Conservation (phyloP, 2,888 invertebrate species). For the Pheosia gnoma region DNA sequence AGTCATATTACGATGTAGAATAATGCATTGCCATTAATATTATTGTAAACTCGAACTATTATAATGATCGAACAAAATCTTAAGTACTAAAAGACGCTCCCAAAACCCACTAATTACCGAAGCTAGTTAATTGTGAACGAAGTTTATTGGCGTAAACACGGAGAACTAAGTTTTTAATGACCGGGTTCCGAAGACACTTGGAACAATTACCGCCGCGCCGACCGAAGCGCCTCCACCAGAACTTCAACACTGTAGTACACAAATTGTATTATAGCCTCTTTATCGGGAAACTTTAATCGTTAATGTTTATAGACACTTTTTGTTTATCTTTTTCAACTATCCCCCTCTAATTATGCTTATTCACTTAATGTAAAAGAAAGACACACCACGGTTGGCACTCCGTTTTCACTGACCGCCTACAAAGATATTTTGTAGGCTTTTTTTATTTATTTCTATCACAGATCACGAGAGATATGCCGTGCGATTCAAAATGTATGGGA, state of each 20-base stretch:
- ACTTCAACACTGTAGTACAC: constrained; percentile 26
- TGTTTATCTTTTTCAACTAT: background rate
- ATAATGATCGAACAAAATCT: too few relatives aligned
- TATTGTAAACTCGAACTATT: too few relatives aligned
- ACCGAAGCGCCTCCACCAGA: constrained; percentile 30
- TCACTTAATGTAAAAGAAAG: constrained; percentile 5
- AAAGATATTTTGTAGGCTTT: too few relatives aligned
- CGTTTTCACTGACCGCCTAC: too few relatives aligned
- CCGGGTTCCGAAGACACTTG: constrained; percentile 43
- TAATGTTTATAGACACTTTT: background rate
- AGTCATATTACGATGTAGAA: too few relatives aligned
- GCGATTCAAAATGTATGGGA: too few relatives aligned
- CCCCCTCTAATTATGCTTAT: background rate
- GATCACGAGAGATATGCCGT: too few relatives aligned
- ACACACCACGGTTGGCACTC: too few relatives aligned
- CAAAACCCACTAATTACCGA: constrained; percentile 31
- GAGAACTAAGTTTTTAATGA: constrained; percentile 47
- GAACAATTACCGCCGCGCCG: constrained; percentile 40
- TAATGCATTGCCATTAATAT: too few relatives aligned
- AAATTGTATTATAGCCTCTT: constrained; percentile 7
- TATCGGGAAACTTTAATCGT: constrained; percentile 1
- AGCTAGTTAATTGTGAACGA: constrained; percentile 25
- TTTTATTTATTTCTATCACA: too few relatives aligned
- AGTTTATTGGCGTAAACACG: constrained; percentile 40
- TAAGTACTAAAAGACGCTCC: background rate